Conservation (phyloP, 2,113 vertebrate species). For the Mustela nigripes region DNA sequence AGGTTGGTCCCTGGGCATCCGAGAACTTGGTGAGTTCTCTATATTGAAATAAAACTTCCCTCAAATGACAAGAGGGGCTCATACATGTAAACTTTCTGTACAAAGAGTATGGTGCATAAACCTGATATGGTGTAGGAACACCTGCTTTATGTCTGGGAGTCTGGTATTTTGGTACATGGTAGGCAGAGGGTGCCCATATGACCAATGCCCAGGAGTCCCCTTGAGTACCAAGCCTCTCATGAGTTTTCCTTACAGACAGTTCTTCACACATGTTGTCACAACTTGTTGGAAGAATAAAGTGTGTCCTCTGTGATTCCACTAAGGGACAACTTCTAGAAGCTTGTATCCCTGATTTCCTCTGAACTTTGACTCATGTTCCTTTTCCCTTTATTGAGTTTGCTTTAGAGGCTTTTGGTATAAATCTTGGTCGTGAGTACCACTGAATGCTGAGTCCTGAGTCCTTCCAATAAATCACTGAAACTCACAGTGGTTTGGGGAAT, state of each 20-base stretch:
- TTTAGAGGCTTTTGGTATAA: not conserved
- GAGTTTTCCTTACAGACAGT: not conserved
- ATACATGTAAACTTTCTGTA: not conserved
- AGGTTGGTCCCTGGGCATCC: not conserved
- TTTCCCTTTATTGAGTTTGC: not conserved
- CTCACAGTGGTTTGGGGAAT: not conserved
- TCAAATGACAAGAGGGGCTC: not conserved
- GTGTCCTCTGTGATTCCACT: not conserved
- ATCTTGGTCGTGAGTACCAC: not conserved
- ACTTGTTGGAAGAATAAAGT: not conserved
- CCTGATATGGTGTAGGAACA: not conserved
- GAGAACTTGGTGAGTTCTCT: not conserved
- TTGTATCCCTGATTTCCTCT: not conserved
- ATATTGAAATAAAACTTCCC: not conserved
- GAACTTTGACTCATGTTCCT: not conserved
- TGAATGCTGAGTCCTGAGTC: not conserved
- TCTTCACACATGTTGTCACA: not conserved
- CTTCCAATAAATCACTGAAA: not conserved
- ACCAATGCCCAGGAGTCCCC: not conserved
- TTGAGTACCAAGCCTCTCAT: not conserved
- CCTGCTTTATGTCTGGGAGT: not conserved
- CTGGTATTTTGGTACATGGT: not conserved
- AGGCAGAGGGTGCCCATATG: not conserved
- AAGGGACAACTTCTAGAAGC: not conserved
- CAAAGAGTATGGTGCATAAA: not conserved